These are phyloP conservation scores for Mesitornis unicolor DNA, from an alignment of 2,113 vertebrate species.

Conservation along the genomic window DNA sequence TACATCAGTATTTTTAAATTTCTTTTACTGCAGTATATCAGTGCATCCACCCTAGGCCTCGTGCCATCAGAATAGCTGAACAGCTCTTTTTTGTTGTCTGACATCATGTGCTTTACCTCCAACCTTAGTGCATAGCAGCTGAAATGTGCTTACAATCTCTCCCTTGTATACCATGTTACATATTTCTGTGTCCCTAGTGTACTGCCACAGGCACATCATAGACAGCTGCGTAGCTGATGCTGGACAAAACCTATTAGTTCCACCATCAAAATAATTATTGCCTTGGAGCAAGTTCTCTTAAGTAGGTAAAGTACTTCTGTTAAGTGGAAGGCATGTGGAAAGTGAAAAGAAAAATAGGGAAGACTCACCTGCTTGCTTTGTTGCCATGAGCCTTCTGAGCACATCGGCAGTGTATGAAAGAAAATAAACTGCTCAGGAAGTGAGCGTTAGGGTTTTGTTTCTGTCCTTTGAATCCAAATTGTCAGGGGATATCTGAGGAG, in stretches of 20 bases:
- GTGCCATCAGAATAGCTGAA: background rate
- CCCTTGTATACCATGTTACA: rapidly evolving
- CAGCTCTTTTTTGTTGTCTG: background rate
- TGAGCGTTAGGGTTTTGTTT: background rate
- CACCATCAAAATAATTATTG: background rate
- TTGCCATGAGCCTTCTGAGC: background rate
- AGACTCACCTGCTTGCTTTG: background rate
- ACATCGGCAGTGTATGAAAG: background rate
- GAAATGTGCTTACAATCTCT: background rate
- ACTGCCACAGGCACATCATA: rapidly evolving
- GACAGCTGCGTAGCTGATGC: background rate
- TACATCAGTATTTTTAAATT: background rate
- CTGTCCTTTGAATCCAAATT: background rate
- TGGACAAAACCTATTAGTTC: background rate
- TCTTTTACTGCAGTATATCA: background rate
- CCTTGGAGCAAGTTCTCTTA: background rate
- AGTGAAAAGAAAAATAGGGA: background rate
- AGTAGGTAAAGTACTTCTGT: background rate
- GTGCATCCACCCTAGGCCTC: background rate
- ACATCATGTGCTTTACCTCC: background rate
- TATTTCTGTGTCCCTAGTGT: background rate
- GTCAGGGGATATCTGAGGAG: background rate
- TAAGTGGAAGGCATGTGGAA: background rate
- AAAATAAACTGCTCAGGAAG: background rate
- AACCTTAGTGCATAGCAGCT: background rate